Conservation (phyloP, 1,140 invertebrate genomes). For the Micrasema longulum region DNA sequence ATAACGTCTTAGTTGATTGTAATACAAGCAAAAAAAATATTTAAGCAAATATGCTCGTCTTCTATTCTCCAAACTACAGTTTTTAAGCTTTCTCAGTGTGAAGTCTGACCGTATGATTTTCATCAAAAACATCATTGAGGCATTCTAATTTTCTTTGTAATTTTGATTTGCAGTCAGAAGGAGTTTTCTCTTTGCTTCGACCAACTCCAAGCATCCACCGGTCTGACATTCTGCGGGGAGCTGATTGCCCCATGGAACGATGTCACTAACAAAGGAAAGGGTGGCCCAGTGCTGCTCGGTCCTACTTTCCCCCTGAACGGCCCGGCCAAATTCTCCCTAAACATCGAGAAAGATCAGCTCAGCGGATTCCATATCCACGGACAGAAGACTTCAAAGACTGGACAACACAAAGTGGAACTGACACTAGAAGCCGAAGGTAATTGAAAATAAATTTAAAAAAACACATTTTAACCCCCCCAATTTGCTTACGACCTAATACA, state of each 20-base stretch:
- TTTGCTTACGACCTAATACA: too few relatives aligned
- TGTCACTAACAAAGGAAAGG: constrained; percentile 20
- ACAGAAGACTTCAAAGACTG: constrained; percentile 55
- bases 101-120: too few relatives aligned
- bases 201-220: constrained; percentile 74
- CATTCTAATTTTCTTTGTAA: too few relatives aligned
- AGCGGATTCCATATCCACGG: constrained; percentile 73
- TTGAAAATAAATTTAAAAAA: too few relatives aligned
- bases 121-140: too few relatives aligned
- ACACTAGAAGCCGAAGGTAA: constrained; percentile 75
- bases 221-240: constrained; percentile 78
- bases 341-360: constrained; percentile 75
- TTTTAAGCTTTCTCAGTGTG: too few relatives aligned
- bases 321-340: constrained; percentile 70
- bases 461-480: too few relatives aligned
- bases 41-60: too few relatives aligned
- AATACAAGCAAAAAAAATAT: too few relatives aligned
- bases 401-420: constrained; percentile 65
- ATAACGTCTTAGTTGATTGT: too few relatives aligned
- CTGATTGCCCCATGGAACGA: constrained; percentile 68
- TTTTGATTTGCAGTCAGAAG: constrained; percentile 16
- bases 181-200: constrained; percentile 78
- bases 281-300: constrained; percentile 39
- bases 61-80: too few relatives aligned
- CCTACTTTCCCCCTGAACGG: constrained; percentile 75